phyloP scores from a whole-genome alignment of 2,888 invertebrate genomes.

The Megamerina dolium region DNA sequence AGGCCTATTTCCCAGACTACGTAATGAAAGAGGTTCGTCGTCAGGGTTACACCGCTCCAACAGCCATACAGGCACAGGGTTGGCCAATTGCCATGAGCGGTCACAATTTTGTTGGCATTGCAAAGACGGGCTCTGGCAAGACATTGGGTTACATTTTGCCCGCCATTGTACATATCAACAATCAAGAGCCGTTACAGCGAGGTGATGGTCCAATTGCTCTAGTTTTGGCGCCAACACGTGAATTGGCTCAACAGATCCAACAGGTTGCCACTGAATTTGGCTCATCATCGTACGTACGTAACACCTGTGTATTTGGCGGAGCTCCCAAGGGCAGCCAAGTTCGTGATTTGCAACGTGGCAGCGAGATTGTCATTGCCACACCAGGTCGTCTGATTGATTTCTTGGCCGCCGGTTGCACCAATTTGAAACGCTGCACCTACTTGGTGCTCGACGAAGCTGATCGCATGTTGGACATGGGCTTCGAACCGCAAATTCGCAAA shows the following conservation, averaged over 20 bases:
- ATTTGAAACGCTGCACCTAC: constrained; percentile 75
- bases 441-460: constrained; percentile 88
- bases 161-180: constrained; percentile 81
- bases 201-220: constrained; percentile 81
- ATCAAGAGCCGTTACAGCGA: constrained; percentile 67
- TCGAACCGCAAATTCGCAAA: constrained; percentile 93
- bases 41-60: constrained; percentile 70
- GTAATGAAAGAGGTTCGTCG: constrained; percentile 59
- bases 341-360: constrained; percentile 70
- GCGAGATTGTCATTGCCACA: constrained; percentile 86
- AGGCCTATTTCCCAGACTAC: constrained; percentile 72
- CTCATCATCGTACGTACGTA: constrained; percentile 68
- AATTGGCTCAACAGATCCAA: constrained; percentile 76
- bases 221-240: constrained; percentile 73
- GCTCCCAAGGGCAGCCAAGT: constrained; percentile 77
- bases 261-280: constrained; percentile 81
- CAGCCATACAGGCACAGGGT: constrained; percentile 79
- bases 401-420: constrained; percentile 70
- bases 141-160: constrained; percentile 76
- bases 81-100: constrained; percentile 86
- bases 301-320: constrained; percentile 86
- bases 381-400: constrained; percentile 89
- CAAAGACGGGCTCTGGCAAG: constrained; percentile 77
- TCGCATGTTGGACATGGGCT: constrained; percentile 97
- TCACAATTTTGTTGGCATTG: constrained; percentile 78